These are phyloP conservation scores for Holothuria scabra DNA, from an alignment of 53 echinoderm and acorn worm genomes.

Conservation along the genomic window DNA sequence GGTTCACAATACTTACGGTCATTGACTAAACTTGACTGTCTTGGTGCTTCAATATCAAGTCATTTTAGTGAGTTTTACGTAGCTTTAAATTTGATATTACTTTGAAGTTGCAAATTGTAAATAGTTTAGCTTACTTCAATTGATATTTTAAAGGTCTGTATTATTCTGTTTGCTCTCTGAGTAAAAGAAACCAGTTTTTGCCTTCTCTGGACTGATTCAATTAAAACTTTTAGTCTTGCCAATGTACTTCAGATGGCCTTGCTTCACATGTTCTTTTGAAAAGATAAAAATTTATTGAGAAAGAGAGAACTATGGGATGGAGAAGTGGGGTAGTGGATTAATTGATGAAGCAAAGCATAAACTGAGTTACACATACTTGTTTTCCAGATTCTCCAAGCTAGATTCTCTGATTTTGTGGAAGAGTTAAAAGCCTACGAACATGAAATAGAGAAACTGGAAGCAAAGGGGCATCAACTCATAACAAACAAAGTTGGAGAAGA, in stretches of 20 bases:
- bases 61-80: background rate
- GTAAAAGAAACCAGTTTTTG: no score
- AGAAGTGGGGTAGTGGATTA: background rate
- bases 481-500: slow-evolving; percentile 63
- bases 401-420: slow-evolving; percentile 75
- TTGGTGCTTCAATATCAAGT: background rate
- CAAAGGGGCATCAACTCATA: slow-evolving; percentile 56
- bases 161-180: no score
- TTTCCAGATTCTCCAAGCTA: slow-evolving; percentile 69
- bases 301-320: background rate
- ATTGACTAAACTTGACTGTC: no score
- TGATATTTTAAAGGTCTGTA: no score
- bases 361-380: background rate
- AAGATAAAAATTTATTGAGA: background rate
- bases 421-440: slow-evolving; percentile 69
- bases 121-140: no score
- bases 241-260: no score
- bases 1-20: no score
- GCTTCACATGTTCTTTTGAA: background rate
- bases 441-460: slow-evolving; percentile 43
- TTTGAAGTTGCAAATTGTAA: no score
- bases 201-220: no score
- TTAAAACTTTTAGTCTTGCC: no score
- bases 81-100: no score
- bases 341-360: background rate